Conservation (phyloP, 2,888 invertebrate species). For the Tachina lurida region DNA sequence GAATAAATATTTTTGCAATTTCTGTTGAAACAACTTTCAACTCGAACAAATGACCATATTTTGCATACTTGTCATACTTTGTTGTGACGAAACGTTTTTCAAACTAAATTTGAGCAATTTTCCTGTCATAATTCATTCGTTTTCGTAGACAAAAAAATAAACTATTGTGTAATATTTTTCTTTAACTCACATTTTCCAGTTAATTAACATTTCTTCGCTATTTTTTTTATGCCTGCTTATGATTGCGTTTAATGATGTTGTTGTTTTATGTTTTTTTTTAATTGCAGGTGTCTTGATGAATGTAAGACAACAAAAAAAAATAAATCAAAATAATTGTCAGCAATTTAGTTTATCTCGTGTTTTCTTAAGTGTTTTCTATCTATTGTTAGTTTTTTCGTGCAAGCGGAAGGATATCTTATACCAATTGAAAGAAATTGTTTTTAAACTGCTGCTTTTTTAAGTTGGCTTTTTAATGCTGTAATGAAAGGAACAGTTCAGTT, state of each 20-base stretch:
- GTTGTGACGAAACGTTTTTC: neutral
- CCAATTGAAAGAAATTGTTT: neutral
- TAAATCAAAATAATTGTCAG: neutral
- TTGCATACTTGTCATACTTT: slow-evolving; percentile 15
- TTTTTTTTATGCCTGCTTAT: neutral
- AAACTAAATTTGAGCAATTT: slow-evolving; percentile 20
- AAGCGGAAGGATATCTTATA: slow-evolving; percentile 50
- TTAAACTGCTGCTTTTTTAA: neutral
- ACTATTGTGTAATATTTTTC: neutral
- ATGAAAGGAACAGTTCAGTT: neutral
- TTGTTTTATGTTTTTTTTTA: neutral
- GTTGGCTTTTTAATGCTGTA: neutral
- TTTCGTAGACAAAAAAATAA: neutral
- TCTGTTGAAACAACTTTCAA: no score
- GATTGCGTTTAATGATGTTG: slow-evolving; percentile 27
- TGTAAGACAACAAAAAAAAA: neutral
- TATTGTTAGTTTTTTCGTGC: slow-evolving; percentile 20
- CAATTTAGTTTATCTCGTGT: slow-evolving; percentile 27
- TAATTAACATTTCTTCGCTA: slow-evolving; percentile 41
- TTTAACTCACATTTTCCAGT: neutral
- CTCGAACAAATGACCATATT: neutral
- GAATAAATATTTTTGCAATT: no score
- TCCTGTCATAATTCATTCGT: slow-evolving; percentile 31
- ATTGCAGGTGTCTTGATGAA: slow-evolving; percentile 31
- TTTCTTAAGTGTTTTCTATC: slow-evolving; percentile 17